Base-by-base conservation (phyloP, 2,888 invertebrate genomes). In the Siphlonurus alternatus region DNA sequence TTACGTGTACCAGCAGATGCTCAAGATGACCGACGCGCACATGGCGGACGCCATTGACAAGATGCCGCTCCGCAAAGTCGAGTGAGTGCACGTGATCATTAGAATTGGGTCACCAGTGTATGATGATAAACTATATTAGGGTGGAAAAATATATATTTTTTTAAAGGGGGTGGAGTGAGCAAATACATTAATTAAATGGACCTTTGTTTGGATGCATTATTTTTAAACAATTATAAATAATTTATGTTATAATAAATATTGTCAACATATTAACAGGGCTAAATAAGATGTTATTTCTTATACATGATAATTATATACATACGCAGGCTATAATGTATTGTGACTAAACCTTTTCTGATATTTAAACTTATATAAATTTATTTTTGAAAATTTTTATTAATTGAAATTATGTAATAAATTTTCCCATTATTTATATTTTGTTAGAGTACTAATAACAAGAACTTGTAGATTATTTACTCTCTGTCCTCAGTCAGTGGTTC, bases 11-110 rank as follows among this genome's bases (percentile, higher is more conserved):
- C 81, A 83, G 69, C 80, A 84, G 71, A 82, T 83, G 79, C 73
- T 85, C 63, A 82, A 80, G 71, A 79, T 81, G n/a, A 87, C 87
- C 5, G 75, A 90, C 72, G 81, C 84, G 7, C 86, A 88, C 72
- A 89, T 93, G 88, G 83, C 85, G 63, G 81, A 85, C 51, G 88
- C 88, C 68, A 87, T 93, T 67, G 86, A 89, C 69, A 83, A 86
- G 69, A 89, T 93, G 87, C 87, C 88, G n/a, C 83, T 89, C 67
- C 87, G 88, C 66, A 88, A 88, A 73, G 83, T 82, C 76, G 83
- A 84, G 86, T 87, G 75, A 80, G 81, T 76, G 61, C 61, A 22
- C 18, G n/a, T n/a, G n/a, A n/a, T n/a, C n/a, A n/a, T 2, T 51
- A 51, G 20, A 3, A n/a, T n/a, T n/a, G 23, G 53, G 0, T 61